Conservation (phyloP, 1,140 invertebrate genomes). For the Drosophila grimshawi region DNA sequence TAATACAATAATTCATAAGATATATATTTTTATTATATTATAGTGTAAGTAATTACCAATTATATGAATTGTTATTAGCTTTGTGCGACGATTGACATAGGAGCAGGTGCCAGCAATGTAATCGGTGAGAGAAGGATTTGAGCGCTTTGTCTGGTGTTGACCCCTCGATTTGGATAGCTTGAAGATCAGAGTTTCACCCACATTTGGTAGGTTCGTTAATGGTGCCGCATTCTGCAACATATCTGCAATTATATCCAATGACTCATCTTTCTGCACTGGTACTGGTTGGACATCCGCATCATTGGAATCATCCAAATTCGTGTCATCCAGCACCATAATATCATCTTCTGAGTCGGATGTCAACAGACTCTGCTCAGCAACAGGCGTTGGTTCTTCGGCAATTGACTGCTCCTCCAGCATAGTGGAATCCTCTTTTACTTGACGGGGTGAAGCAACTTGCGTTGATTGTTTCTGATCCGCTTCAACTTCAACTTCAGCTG, state of each 20-base stretch:
- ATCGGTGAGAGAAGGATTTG: conserved; percentile 4
- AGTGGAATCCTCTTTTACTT: not conserved
- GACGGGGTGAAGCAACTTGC: not conserved
- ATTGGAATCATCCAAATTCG: conserved; percentile 37
- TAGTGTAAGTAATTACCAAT: conserved; percentile 33
- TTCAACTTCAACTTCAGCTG: not conserved
- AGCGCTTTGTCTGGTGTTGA: not conserved
- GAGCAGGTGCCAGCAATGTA: conserved; percentile 49
- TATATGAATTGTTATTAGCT: conserved; percentile 36
- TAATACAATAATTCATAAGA: too few relatives aligned
- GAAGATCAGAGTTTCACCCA: conserved; percentile 54
- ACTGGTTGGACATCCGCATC: conserved; percentile 47
- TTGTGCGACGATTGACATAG: conserved; percentile 63
- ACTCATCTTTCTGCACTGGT: not conserved
- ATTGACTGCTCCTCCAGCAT: not conserved
- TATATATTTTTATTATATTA: not conserved
- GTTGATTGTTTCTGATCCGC: not conserved
- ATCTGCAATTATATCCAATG: conserved; percentile 24
- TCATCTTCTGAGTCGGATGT: conserved; percentile 62
- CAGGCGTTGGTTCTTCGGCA: not conserved
- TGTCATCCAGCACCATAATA: conserved; percentile 66
- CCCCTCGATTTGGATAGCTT: conserved; percentile 35
- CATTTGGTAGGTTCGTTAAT: conserved; percentile 33
- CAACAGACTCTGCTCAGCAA: conserved; percentile 18
- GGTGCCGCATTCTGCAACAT: conserved; percentile 36